phyloP scores from a whole-genome alignment of 2,888 invertebrate species.

The Drosophila fulvimacula region DNA sequence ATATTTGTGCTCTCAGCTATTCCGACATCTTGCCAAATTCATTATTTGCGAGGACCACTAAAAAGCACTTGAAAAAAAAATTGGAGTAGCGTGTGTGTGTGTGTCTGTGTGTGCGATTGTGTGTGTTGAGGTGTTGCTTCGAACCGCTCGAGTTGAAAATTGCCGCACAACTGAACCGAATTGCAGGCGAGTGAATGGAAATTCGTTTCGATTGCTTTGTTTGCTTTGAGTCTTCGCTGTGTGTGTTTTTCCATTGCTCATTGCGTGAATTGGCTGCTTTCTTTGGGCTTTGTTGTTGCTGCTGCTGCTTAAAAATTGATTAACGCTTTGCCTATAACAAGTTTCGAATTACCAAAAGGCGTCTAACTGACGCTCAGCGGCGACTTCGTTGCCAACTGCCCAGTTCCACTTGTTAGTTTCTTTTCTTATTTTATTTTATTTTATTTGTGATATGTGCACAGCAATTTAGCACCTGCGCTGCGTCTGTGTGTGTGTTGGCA shows the following conservation, averaged over 20 bases:
- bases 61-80: constrained; percentile 33
- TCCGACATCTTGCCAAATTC: constrained; percentile 85
- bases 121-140: constrained; percentile 16
- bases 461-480: constrained; percentile 57
- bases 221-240: constrained; percentile 18
- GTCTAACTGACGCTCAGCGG: constrained; percentile 59
- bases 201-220: constrained; percentile 35
- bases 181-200: constrained; percentile 34
- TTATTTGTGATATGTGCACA: constrained; percentile 50
- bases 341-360: constrained; percentile 75
- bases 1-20: constrained; percentile 81
- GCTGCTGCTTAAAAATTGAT: constrained; percentile 65
- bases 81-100: not conserved
- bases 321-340: constrained; percentile 76
- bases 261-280: constrained; percentile 53
- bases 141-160: constrained; percentile 74
- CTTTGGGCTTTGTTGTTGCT: constrained; percentile 28
- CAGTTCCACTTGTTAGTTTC: constrained; percentile 36
- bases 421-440: not conserved
- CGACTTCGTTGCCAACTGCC: constrained; percentile 8
- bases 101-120: not conserved
- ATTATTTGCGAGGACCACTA: constrained; percentile 65
- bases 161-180: constrained; percentile 63
- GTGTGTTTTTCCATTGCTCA: constrained; percentile 11
- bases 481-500: not conserved